Evolutionary conservation across 2,797 vertebrate species (phyloP), one percentile per base, ranked within the genome.

Genomic region (Graptemys geographica): DNA sequence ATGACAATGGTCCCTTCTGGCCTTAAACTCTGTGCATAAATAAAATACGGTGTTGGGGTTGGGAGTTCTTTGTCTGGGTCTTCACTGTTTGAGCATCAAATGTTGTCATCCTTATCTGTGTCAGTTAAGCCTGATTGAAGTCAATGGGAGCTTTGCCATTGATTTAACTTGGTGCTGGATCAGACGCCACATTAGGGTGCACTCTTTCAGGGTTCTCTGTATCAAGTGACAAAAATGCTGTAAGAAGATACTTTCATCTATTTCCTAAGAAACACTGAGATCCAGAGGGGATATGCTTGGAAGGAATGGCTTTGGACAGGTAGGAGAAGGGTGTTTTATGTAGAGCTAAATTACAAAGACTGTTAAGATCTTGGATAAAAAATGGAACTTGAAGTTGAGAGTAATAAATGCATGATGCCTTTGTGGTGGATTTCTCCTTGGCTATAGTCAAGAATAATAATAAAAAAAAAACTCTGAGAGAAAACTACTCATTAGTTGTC

Each of bases 341-440:
- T 89, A 31, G 79, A 84, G 86, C 37, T 88, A 90, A 90, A 85
- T 83, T 81, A 86, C 41, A 19, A 89, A 94, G 19, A 41, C 10
- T 69, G 41, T 12, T 79, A 86, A 82, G 21, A 15, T 59, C 91
- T 94, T 88, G n/a, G 11, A 49, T 15, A 59, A 2, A 65, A 91
- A 85, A 79, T 76, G 3, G 51, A 89, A 79, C 15, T 80, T 79
- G 80, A 94, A 95, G 74, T 3, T 81, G 49, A 74, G 76, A 94
- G 15, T 13, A 62, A 21, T 51, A 84, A 90, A 84, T 37, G 2
- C 69, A 51, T 28, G 2, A 3, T 92, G 3, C 4, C 47, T 62
- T 82, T n/a, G 4, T 86, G 19, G 62, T 13, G 9, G 18, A 37
- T 81, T 84, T 94, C 94, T 79, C 47, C 9, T 7, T 41, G 88